A percentile compares a stretch with the other conserved stretches of the same genome.
Evolutionary conservation across 2,113 vertebrate species (phyloP).

Genomic region (Microcebus ravelobensis): DNA sequence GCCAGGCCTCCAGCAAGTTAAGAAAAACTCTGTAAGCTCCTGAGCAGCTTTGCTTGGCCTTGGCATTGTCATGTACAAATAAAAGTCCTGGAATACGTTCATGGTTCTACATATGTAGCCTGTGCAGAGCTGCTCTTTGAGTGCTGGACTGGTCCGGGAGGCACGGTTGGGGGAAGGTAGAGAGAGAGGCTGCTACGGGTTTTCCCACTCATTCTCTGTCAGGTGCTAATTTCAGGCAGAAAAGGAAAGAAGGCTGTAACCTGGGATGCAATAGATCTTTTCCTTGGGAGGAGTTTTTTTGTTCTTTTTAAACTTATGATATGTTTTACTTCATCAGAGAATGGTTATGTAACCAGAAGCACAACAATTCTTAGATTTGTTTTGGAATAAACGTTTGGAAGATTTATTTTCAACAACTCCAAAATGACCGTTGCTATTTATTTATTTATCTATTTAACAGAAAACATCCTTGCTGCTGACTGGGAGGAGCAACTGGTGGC

Average conservation of each 20-base stretch:
- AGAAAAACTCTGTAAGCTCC: neutral
- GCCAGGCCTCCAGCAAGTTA: neutral
- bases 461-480: neutral
- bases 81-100: neutral
- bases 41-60: neutral
- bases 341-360: neutral
- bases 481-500: slow-evolving; percentile 55
- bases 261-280: neutral
- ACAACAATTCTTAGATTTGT: neutral
- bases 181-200: neutral
- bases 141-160: neutral
- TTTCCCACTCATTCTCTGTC: neutral
- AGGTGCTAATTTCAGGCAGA: neutral
- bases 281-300: too few species aligned
- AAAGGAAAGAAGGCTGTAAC: neutral
- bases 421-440: slow-evolving; percentile 18
- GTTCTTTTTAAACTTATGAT: neutral
- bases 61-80: neutral
- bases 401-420: slow-evolving; percentile 27
- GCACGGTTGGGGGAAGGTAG: neutral
- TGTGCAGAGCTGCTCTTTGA: neutral
- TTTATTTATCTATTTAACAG: slow-evolving; percentile 32
- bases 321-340: neutral
- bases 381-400: slow-evolving; percentile 43
- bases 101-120: neutral